phyloP scores from a whole-genome alignment of 2,888 invertebrate genomes.

The Drosophila mayaguana region DNA sequence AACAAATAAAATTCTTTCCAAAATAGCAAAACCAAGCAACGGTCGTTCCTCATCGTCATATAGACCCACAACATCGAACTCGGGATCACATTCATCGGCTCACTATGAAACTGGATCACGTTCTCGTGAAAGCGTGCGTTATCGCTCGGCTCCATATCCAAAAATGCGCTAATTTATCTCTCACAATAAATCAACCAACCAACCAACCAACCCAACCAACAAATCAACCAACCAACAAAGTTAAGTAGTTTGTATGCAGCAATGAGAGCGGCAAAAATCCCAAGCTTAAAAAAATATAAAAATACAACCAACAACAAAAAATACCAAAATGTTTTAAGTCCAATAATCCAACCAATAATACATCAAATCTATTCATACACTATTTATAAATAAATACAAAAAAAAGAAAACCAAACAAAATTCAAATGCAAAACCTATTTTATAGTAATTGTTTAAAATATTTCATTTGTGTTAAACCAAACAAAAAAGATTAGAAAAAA shows the following conservation, averaged over 20 bases:
- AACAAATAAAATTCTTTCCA: slow-evolving; percentile 81
- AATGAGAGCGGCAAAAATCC: slow-evolving; percentile 38
- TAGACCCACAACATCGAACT: slow-evolving; percentile 84
- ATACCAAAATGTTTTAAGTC: slow-evolving; percentile 62
- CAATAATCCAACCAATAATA: slow-evolving; percentile 70
- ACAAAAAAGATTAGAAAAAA: slow-evolving; percentile 4
- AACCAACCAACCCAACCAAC: slow-evolving; percentile 6
- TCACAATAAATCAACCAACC: slow-evolving; percentile 55
- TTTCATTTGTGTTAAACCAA: slow-evolving; percentile 58
- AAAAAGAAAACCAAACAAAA: slow-evolving; percentile 44
- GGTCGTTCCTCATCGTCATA: slow-evolving; percentile 85
- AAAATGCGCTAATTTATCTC: slow-evolving; percentile 82
- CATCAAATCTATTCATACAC: slow-evolving; percentile 62
- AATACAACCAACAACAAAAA: slow-evolving; percentile 32
- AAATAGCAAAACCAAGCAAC: slow-evolving; percentile 85
- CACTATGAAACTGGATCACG: slow-evolving; percentile 85
- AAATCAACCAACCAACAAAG: slow-evolving; percentile 60
- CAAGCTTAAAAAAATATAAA: slow-evolving; percentile 11
- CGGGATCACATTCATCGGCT: slow-evolving; percentile 84
- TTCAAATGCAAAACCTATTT: slow-evolving; percentile 53
- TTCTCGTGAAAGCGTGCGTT: slow-evolving; percentile 84
- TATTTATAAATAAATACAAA: slow-evolving; percentile 49
- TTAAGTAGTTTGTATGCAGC: slow-evolving; percentile 54
- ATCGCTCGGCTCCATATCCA: slow-evolving; percentile 84
- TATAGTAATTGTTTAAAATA: slow-evolving; percentile 52